Evolutionary conservation across 2,113 vertebrate genomes (phyloP), one percentile per base, ranked within the genome.

Genomic region (Zosterops borbonicus): DNA sequence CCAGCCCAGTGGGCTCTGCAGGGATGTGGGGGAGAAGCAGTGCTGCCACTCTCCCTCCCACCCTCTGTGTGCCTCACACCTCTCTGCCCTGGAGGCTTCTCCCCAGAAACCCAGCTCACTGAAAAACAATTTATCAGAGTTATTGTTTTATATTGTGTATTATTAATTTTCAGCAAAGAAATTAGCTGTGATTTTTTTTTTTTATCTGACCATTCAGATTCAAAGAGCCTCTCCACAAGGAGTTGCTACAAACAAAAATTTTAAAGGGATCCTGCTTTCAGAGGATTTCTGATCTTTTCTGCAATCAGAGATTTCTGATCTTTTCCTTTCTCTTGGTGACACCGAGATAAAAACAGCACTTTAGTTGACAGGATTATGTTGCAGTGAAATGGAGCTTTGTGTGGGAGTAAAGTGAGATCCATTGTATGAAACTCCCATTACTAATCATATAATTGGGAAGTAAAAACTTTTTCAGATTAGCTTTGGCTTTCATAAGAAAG

Each of bases 391-490:
- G 47, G 29, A 90, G 68, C 33, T 90, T 44, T 46, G 20, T 12
- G 31, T 83, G 37, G 68, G 75, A 86, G 88, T 41, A 52, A 87
- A 76, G 33, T 67, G 79, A 96, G 75, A 90, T 50, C 52, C 42
- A 59, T 62, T 92, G 47, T 73, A 28, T 27, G 33, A 79, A 78
- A 91, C 31, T 87, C 59, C 28, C 63, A 80, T 91, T 71, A 53
- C 62, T 87, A 95, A 91, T 91, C 65, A 76, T 58, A 53, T 80
- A 87, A 95, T 88, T 90, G 82, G 47, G 81, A 67, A 93, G 39
- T 39, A 77, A 94, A 94, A 83, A 70, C 55, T 83, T 80, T 95
- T 92, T 92, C 87, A 88, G 46, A 84, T 76, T 85, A 94, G 68
- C 35, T 29, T 73, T 50, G 39, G 52, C 47, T 71, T 68, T 86